Evolutionary conservation across 2,888 invertebrate genomes (phyloP), one percentile per base, ranked within the genome.

Genomic region (Boloria euphrosyne): DNA sequence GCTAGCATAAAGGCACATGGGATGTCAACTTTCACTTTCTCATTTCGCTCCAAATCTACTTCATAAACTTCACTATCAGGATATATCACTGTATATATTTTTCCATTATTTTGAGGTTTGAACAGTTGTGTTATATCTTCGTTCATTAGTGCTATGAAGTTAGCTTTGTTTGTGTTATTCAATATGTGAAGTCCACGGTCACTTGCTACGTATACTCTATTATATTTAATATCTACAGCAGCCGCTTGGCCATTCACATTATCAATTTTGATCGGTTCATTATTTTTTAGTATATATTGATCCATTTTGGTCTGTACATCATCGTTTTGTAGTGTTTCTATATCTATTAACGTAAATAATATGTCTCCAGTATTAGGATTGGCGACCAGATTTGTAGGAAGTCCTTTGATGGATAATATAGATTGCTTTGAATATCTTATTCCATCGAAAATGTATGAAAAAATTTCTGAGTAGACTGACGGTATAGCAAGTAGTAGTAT

Each of bases 271-370:
- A 85, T 82, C 0, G 87, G 84, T 67, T 77, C 77, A 22, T 85
- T 82, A 14, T 85, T 75, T 66, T 82, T 83, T 2, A 91, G 68
- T 0, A 89, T 69, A 22, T 90, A 91, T 68, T 91, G 91, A 44
- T 90, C 91, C 92, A 92, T 92, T 80, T 80, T 85, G 0, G 92
- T 92, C 69, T 91, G 90, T 1, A 87, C 79, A 4, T 87, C 77
- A 18, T 90, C 90, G n/a, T 89, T 76, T 72, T 89, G 85, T 27
- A 91, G 71, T 6, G 87, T 82, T 14, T 89, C 86, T 60, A 91
- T 69, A 63, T 92, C 91, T 38, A 92, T 89, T 50, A 92, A 65
- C 0, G 91, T 92, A 74, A 91, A 91, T 3, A 84, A 77, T 1
- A 91, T 73, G 4, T 90, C 89, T 62, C 85, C 80, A 0, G 76